Conservation (phyloP, 2,113 vertebrate species). For the Malurus melanocephalus region DNA sequence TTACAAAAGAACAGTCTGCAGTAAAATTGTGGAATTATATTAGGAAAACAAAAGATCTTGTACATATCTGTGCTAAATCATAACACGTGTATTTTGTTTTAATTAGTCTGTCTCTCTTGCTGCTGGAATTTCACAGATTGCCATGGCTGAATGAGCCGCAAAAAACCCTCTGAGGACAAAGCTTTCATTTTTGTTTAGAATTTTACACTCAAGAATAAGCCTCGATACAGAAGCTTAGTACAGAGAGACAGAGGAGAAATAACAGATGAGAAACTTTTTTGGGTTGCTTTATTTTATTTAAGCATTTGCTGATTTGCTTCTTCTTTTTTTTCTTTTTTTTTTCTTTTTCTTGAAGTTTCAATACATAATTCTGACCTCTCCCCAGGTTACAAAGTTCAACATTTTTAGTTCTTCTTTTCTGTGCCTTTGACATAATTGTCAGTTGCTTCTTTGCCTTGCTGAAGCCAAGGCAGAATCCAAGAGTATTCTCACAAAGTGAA, state of each 20-base stretch:
- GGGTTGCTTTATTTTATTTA: not conserved
- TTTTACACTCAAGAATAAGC: conserved; percentile 16
- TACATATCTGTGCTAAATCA: not conserved
- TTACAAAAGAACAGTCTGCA: not conserved
- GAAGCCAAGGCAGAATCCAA: not conserved
- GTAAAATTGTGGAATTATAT: not conserved
- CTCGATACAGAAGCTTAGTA: not conserved
- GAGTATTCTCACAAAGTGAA: not conserved
- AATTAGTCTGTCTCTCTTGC: conserved; percentile 10
- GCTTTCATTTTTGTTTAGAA: conserved; percentile 21
- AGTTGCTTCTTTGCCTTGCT: not conserved
- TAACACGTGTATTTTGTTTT: not conserved
- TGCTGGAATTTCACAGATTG: conserved; percentile 2
- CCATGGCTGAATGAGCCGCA: not conserved
- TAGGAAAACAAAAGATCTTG: not conserved
- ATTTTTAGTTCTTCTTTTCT: not conserved
- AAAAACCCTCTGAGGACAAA: not conserved
- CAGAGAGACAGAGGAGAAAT: not conserved
- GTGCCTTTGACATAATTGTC: not conserved
- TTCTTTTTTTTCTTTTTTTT: not conserved
- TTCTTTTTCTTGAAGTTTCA: not conserved
- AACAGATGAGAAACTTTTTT: not conserved
- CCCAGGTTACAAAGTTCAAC: not conserved
- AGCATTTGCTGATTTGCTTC: not conserved
- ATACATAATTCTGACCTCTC: not conserved